Evolutionary conservation across 1,140 invertebrate species (phyloP), one percentile per base, ranked within the genome.

Genomic region (Psix sp.): DNA sequence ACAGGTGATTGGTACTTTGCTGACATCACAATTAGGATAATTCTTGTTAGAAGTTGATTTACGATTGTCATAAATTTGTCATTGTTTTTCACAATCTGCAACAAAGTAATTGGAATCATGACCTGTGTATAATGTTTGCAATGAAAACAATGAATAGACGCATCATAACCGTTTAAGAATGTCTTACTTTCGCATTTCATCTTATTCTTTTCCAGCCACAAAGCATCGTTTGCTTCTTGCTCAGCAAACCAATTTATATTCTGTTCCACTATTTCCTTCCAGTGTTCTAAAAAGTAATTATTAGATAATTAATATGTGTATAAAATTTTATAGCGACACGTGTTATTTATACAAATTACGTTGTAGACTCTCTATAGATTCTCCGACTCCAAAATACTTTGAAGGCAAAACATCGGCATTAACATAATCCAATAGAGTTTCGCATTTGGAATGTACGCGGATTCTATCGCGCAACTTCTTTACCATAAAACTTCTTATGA

Each of bases 401-500:
- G 70, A 65, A 0, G 92, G 91, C 13, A 92, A 76, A 39, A 90
- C 83, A n/a, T 87, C 77, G 9, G 77, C 79, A 7, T 88, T 82
- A 5, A 90, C 78, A 1, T 88, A 80, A 15, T 88, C 79, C 18
- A 88, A 80, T 45, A 88, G 79, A 18, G 74, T 80, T 16, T 76
- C 79, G 20, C 63, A 78, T 0, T 83, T 86, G 10, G 83, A 81
- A 78, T 90, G 89, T 0, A 92, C 83, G 46, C 87, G 77, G 2
- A 92, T 84, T 45, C 91, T 87, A 0, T 85, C 80, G 38, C 86
- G 88, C 63, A 93, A 80, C 74, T 94, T 94, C 33, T 90, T 86
- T 15, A 88, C 90, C 91, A 94, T 91, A 73, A 94, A 94, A 54
- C 80, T 88, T 80, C 90, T 90, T 51, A 94, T 91, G 6, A 94